Percentiles rank a stretch among this genome's conserved stretches.
These are phyloP conservation scores for Drosophila buzzatii DNA, from an alignment of 2,888 invertebrate species.

Conservation along the genomic window DNA sequence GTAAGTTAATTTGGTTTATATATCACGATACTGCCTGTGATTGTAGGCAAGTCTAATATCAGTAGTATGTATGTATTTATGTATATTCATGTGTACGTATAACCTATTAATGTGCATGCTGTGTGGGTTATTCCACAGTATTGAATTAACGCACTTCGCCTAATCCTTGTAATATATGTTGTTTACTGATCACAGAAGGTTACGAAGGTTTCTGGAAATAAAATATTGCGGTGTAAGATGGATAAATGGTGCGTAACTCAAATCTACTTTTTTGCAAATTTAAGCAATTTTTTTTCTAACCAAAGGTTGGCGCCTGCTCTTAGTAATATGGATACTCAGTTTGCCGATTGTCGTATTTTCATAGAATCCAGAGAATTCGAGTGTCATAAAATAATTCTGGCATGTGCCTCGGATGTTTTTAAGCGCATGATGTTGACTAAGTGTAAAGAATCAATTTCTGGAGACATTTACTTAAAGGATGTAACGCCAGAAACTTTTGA, in stretches of 20 bases:
- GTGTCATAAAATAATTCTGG: slow-evolving; percentile 40
- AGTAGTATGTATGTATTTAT: not conserved
- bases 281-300: not conserved
- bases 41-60: too few relatives aligned
- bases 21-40: not conserved
- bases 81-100: not conserved
- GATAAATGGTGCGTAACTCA: not conserved
- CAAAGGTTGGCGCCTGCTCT: slow-evolving; percentile 24
- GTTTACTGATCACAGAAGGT: not conserved
- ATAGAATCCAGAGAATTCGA: slow-evolving; percentile 5
- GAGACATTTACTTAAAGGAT: slow-evolving; percentile 15
- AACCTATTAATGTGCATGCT: not conserved
- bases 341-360: slow-evolving; percentile 27
- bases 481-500: slow-evolving; percentile 26
- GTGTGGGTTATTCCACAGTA: not conserved
- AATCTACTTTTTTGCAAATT: not conserved
- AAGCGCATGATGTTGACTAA: slow-evolving; percentile 22
- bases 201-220: not conserved
- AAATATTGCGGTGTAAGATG: not conserved
- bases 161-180: not conserved
- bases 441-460: slow-evolving; percentile 23
- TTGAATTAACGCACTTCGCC: too few relatives aligned
- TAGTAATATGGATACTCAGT: slow-evolving; percentile 10
- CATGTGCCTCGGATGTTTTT: slow-evolving; percentile 32
- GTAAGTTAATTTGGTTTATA: not conserved